phyloP scores from a whole-genome alignment of 2,888 invertebrate genomes.

The Micoletzkya japonica region DNA sequence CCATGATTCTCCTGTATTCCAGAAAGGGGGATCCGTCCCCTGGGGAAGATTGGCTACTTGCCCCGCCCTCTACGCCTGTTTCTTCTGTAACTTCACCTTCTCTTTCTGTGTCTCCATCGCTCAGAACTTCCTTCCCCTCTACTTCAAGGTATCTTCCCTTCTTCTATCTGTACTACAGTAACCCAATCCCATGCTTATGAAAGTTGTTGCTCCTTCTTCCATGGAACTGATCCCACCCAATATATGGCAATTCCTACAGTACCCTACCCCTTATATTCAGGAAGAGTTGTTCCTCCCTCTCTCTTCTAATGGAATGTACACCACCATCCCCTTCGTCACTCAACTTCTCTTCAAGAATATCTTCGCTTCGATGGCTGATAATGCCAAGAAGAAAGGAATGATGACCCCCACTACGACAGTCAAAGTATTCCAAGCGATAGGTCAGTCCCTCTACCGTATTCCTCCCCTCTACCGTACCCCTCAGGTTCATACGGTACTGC shows the following conservation, averaged over 20 bases:
- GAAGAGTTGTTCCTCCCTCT: slow-evolving; percentile 17
- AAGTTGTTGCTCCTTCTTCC: too few species aligned
- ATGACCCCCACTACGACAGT: slow-evolving; percentile 12
- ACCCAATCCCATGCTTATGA: too few species aligned
- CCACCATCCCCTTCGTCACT: slow-evolving; percentile 7
- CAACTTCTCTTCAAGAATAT: slow-evolving; percentile 23
- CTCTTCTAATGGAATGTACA: slow-evolving; percentile 19
- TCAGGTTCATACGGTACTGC: slow-evolving; percentile 24
- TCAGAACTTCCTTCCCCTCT: slow-evolving; percentile 14
- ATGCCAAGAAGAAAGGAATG: slow-evolving; percentile 3
- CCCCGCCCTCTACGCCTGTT: neutral
- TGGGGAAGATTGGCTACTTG: neutral
- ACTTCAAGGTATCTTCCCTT: slow-evolving; percentile 20
- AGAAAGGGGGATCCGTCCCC: neutral
- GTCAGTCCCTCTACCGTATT: neutral
- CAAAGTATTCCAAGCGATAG: slow-evolving; percentile 15
- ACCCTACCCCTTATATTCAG: slow-evolving; percentile 5
- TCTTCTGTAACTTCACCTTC: slow-evolving; percentile 14
- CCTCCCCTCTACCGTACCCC: neutral
- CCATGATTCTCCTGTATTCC: too few species aligned
- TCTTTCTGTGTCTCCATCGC: slow-evolving; percentile 7
- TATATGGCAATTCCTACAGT: neutral
- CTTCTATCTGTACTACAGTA: too few species aligned
- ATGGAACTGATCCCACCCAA: neutral
- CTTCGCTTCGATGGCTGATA: slow-evolving; percentile 9